Percentiles rank a stretch among this genome's conserved stretches.
These are phyloP conservation scores for Cavia porcellus DNA, from an alignment of 2,113 vertebrate genomes.

Conservation along the genomic window DNA sequence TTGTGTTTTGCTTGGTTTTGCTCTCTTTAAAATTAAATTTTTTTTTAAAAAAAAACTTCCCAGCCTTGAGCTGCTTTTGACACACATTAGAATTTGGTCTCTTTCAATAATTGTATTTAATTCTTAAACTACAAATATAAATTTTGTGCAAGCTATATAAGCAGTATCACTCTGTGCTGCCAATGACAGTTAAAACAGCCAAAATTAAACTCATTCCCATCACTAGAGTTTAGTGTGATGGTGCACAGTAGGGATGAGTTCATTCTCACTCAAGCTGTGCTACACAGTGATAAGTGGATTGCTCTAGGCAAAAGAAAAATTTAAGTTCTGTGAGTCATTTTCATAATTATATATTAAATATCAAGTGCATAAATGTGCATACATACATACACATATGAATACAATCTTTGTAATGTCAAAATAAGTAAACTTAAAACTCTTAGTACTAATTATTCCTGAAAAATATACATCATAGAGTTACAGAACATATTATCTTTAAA, in stretches of 20 bases:
- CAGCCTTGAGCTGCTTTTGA: neutral
- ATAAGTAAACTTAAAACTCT: neutral
- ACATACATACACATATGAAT: neutral
- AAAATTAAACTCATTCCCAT: neutral
- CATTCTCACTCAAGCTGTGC: neutral
- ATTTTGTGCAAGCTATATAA: neutral
- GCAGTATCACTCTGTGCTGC: neutral
- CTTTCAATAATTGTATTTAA: neutral
- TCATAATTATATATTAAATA: neutral
- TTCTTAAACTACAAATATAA: conserved; percentile 28
- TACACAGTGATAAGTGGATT: neutral
- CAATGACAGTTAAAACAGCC: neutral
- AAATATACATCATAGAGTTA: neutral
- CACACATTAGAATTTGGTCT: neutral
- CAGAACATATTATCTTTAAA: neutral
- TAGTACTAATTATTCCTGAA: conserved; percentile 58
- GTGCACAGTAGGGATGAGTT: neutral
- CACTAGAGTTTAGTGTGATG: neutral
- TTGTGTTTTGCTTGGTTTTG: too few species aligned
- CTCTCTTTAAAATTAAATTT: too few species aligned
- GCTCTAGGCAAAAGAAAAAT: neutral
- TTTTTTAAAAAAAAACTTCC: too few species aligned
- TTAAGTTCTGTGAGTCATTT: conserved; percentile 6
- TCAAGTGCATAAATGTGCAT: neutral
- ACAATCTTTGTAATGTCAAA: neutral